Conservation (phyloP, 2,797 vertebrate species). For the Micropoecilia bifurca region DNA sequence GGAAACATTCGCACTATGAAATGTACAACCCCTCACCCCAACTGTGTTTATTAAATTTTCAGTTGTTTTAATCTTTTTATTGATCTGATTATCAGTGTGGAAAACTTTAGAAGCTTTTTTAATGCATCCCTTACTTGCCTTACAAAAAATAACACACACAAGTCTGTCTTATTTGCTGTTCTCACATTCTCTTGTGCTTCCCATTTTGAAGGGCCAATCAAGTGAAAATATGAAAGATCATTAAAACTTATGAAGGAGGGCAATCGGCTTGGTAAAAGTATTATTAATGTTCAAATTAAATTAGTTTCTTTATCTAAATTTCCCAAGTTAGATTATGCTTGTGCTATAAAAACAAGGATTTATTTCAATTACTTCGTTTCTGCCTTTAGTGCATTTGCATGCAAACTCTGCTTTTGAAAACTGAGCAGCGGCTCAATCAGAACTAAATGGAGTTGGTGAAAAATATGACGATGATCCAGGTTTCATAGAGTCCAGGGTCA, state of each 20-base stretch:
- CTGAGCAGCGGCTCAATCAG: not conserved
- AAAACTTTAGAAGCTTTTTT: not conserved
- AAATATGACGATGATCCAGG: not conserved
- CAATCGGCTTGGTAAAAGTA: not conserved
- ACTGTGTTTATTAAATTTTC: not conserved
- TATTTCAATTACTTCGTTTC: not conserved
- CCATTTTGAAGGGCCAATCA: not conserved
- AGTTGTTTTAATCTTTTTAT: not conserved
- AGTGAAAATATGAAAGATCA: not conserved
- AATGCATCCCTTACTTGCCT: not conserved
- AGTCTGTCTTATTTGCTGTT: not conserved
- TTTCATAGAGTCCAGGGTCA: not conserved
- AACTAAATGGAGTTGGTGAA: not conserved
- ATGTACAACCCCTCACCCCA: not conserved
- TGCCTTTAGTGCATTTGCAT: not conserved
- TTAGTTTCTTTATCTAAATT: not conserved
- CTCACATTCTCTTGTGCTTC: not conserved
- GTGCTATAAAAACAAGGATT: not conserved
- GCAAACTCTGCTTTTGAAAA: not conserved
- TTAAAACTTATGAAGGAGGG: not conserved
- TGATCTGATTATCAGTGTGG: not conserved
- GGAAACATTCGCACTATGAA: not conserved
- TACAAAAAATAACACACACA: not conserved
- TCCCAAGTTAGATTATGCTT: not conserved
- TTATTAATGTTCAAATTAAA: not conserved